These are phyloP conservation scores for Pyrocephalus nanus DNA, from an alignment of 2,797 vertebrate genomes.

Conservation along the genomic window DNA sequence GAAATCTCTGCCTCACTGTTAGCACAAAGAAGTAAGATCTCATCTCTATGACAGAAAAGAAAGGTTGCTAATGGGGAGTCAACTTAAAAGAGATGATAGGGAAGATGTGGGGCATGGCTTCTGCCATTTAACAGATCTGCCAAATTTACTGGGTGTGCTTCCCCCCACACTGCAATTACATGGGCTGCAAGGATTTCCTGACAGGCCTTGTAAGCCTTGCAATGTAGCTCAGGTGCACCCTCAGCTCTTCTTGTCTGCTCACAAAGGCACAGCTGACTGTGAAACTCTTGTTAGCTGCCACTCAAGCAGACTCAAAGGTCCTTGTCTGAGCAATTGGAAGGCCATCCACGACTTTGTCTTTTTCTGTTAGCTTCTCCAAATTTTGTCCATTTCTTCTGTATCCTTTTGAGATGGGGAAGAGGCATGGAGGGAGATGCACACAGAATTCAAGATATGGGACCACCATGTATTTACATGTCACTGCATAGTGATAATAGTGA, in stretches of 20 bases:
- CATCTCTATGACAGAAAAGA: not conserved
- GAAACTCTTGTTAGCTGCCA: no score
- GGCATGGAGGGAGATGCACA: not conserved
- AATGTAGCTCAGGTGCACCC: not conserved
- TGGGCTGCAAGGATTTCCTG: not conserved
- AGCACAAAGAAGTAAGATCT: not conserved
- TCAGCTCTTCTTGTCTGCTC: not conserved
- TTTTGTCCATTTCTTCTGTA: not conserved
- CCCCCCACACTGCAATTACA: no score
- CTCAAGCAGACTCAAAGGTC: not conserved
- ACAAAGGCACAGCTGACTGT: not conserved
- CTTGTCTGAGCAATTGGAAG: not conserved
- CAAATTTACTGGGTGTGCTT: not conserved
- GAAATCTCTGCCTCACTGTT: not conserved
- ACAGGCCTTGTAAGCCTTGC: no score
- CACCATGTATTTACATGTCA: not conserved
- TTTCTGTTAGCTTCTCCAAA: not conserved
- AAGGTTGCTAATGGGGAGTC: not conserved
- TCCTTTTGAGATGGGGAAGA: not conserved
- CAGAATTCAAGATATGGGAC: not conserved
- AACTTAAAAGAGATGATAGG: not conserved
- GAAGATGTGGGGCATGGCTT: not conserved
- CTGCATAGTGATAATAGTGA: not conserved
- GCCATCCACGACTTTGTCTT: not conserved
- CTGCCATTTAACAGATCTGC: not conserved